Percentiles rank a stretch among this genome's conserved stretches.
phyloP scores from a whole-genome alignment of 2,113 vertebrate genomes.

The Nannospalax galili region DNA sequence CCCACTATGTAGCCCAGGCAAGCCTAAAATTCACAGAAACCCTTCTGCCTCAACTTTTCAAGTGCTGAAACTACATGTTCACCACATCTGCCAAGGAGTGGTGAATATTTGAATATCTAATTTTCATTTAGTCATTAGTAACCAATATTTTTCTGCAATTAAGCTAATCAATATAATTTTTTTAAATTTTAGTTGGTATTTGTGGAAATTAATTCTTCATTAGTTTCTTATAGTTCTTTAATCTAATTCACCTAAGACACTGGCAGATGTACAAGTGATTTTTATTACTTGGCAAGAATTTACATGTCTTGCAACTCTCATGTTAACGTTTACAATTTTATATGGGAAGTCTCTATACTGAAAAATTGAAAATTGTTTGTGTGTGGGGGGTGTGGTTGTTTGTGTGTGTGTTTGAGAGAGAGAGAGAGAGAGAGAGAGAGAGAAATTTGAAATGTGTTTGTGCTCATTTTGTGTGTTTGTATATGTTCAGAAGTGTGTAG shows the following conservation, averaged over 20 bases:
- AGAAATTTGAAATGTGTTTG: neutral
- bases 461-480: too few species aligned
- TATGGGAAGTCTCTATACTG: conserved; percentile 28
- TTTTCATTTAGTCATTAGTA: conserved; percentile 44
- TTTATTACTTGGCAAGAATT: conserved; percentile 38
- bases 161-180: conserved; percentile 53
- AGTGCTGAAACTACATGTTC: neutral
- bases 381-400: neutral
- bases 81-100: neutral
- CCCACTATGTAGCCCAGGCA: neutral
- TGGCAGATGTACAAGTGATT: conserved; percentile 47
- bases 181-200: conserved; percentile 21
- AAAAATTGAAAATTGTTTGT: neutral
- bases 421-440: too few species aligned
- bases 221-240: conserved; percentile 45
- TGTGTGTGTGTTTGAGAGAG: neutral
- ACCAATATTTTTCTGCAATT: conserved; percentile 56
- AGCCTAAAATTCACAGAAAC: neutral
- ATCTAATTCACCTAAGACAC: conserved; percentile 59
- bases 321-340: neutral
- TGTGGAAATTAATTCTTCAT: conserved; percentile 49
- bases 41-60: neutral
- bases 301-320: neutral
- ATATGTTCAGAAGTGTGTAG: neutral
- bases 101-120: conserved; percentile 1